phyloP scores from a whole-genome alignment of 2,113 vertebrate genomes.

The Girardinichthys multiradiatus region DNA sequence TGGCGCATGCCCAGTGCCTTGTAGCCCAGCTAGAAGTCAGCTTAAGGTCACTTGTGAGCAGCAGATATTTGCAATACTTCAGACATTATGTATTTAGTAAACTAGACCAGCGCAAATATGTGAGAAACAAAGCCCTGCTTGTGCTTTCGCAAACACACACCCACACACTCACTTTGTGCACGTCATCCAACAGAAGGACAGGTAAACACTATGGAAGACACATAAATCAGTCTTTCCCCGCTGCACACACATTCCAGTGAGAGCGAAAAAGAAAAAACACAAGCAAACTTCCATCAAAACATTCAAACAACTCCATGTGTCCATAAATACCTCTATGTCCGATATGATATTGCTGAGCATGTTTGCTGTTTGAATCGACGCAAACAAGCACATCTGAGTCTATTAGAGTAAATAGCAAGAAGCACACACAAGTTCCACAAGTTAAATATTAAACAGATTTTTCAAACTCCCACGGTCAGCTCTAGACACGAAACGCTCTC shows the following conservation, averaged over 20 bases:
- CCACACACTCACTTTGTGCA: conserved; percentile 29
- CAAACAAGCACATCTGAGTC: background rate
- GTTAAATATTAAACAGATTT: conserved; percentile 67
- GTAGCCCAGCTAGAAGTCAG: conserved; percentile 4
- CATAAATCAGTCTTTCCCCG: conserved; percentile 56
- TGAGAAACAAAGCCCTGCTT: conserved; percentile 29
- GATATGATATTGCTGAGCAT: background rate
- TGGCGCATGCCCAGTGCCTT: background rate
- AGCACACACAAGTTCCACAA: background rate
- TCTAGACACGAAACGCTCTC: conserved; percentile 37
- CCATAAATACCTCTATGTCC: background rate
- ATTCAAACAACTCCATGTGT: conserved; percentile 1
- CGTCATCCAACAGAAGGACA: conserved; percentile 48
- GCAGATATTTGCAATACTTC: conserved; percentile 5
- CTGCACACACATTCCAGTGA: conserved; percentile 49
- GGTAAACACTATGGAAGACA: conserved; percentile 39
- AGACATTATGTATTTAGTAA: background rate
- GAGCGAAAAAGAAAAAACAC: conserved; percentile 37
- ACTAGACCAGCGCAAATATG: conserved; percentile 15
- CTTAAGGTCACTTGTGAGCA: conserved; percentile 33
- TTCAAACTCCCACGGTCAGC: conserved; percentile 62
- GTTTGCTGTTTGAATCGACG: background rate
- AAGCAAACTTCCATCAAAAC: conserved; percentile 18
- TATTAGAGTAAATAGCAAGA: background rate
- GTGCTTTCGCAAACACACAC: conserved; percentile 27